These are phyloP conservation scores for Ceyx erithaca DNA, from an alignment of 2,797 vertebrate species.

Conservation along the genomic window DNA sequence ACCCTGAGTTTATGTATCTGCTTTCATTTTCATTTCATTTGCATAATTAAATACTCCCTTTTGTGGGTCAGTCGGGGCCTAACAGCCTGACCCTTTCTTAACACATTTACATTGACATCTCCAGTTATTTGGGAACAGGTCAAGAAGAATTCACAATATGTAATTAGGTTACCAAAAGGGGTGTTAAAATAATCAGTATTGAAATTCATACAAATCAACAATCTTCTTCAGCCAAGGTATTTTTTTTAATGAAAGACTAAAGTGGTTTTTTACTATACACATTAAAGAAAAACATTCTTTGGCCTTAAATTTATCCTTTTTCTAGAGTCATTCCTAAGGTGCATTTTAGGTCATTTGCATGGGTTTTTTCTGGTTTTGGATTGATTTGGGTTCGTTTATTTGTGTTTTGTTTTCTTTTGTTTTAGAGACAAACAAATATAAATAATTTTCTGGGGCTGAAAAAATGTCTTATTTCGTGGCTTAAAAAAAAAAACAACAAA, in stretches of 20 bases:
- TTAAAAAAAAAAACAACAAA: not conserved
- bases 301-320: not conserved
- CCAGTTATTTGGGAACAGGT: not conserved
- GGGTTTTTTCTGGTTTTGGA: too few relatives aligned
- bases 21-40: not conserved
- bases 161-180: not conserved
- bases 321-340: not conserved
- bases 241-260: not conserved
- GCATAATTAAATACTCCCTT: not conserved
- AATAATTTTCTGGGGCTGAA: not conserved
- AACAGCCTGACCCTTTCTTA: not conserved
- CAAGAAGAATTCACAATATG: not conserved
- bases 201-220: not conserved
- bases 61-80: not conserved
- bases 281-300: not conserved
- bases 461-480: not conserved
- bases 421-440: not conserved
- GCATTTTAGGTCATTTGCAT: fast-evolving
- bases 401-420: not conserved
- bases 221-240: not conserved
- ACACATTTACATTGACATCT: not conserved
- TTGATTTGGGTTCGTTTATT: not conserved
- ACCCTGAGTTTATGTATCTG: not conserved
- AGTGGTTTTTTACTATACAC: not conserved
- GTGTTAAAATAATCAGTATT: not conserved